Evolutionary conservation across 2,888 invertebrate genomes (phyloP).

Genomic region (Oegoconia quadripuncta): DNA sequence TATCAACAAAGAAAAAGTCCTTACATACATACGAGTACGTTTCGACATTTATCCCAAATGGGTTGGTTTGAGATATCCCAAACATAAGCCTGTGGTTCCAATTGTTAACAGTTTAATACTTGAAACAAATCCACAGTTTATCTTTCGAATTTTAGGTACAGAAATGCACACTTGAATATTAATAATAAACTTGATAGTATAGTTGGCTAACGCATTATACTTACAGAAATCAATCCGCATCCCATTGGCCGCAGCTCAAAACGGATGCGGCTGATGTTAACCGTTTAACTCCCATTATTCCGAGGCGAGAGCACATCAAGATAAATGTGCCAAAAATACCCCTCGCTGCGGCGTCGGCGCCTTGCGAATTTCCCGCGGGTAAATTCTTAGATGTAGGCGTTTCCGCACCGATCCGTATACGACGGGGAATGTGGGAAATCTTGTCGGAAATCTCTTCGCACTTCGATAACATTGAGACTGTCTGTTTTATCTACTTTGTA

Average conservation of each 20-base stretch:
- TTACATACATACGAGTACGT: too few relatives aligned
- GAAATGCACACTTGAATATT: too few relatives aligned
- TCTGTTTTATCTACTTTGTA: conserved; percentile 31
- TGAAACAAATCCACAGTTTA: too few relatives aligned
- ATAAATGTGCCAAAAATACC: conserved; percentile 47
- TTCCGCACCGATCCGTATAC: conserved; percentile 33
- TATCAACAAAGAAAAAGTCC: too few relatives aligned
- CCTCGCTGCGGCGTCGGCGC: conserved; percentile 18
- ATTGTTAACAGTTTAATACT: too few relatives aligned
- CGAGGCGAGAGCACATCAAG: conserved; percentile 34
- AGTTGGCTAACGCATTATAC: conserved; percentile 16
- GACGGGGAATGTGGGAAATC: conserved; percentile 45
- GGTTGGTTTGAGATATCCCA: too few relatives aligned
- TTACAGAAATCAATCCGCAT: conserved; percentile 45
- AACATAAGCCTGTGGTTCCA: too few relatives aligned
- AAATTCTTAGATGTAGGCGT: conserved; percentile 42
- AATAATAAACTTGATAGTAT: too few relatives aligned
- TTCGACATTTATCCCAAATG: too few relatives aligned
- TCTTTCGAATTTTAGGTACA: too few relatives aligned
- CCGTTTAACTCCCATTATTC: conserved; percentile 54
- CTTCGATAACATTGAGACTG: conserved; percentile 38
- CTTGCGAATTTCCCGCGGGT: conserved; percentile 30
- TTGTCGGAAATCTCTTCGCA: conserved; percentile 47
- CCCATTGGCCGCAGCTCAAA: conserved; percentile 42
- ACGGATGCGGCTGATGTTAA: conserved; percentile 50